phyloP scores from a whole-genome alignment of 2,797 vertebrate species.

The Clarias fuscus region DNA sequence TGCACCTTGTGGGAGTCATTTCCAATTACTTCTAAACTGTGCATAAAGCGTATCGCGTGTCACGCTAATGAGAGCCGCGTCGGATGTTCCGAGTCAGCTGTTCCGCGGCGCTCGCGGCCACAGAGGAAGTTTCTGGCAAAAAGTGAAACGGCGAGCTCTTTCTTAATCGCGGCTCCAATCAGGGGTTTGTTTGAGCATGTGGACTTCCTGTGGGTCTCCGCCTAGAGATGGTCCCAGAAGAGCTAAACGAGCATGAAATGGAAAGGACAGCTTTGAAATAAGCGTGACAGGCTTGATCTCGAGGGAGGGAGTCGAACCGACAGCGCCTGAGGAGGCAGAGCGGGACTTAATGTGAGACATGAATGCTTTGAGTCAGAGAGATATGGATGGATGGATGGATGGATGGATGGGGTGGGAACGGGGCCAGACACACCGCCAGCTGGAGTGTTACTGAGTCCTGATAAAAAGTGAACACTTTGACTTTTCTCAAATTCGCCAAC shows the following conservation, averaged over 20 bases:
- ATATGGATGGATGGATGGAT: slow-evolving; percentile 48
- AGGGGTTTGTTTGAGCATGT: slow-evolving; percentile 36
- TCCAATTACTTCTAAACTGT: slow-evolving; percentile 20
- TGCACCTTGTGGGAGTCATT: slow-evolving; percentile 24
- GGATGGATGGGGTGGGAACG: slow-evolving; percentile 61
- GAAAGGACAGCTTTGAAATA: slow-evolving; percentile 62
- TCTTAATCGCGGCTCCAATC: slow-evolving; percentile 55
- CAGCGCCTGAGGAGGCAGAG: slow-evolving; percentile 12
- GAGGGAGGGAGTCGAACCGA: no score
- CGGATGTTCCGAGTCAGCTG: slow-evolving; percentile 17
- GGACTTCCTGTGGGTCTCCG: slow-evolving; percentile 41
- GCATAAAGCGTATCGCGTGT: slow-evolving; percentile 16
- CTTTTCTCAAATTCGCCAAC: slow-evolving; percentile 59
- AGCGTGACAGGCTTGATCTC: background rate
- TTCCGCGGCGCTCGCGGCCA: background rate
- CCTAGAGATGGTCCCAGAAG: slow-evolving; percentile 63
- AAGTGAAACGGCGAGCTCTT: slow-evolving; percentile 22
- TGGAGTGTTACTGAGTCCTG: slow-evolving; percentile 64
- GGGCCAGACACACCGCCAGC: slow-evolving; percentile 58
- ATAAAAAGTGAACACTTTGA: slow-evolving; percentile 66
- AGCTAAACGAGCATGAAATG: slow-evolving; percentile 60
- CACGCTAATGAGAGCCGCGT: background rate
- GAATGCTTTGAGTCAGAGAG: slow-evolving; percentile 55
- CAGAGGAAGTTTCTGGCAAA: slow-evolving; percentile 25
- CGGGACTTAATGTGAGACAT: slow-evolving; percentile 71